Evolutionary conservation across 2,888 invertebrate species (phyloP), one percentile per base, ranked within the genome.

Genomic region (Drosophila lutescens): DNA sequence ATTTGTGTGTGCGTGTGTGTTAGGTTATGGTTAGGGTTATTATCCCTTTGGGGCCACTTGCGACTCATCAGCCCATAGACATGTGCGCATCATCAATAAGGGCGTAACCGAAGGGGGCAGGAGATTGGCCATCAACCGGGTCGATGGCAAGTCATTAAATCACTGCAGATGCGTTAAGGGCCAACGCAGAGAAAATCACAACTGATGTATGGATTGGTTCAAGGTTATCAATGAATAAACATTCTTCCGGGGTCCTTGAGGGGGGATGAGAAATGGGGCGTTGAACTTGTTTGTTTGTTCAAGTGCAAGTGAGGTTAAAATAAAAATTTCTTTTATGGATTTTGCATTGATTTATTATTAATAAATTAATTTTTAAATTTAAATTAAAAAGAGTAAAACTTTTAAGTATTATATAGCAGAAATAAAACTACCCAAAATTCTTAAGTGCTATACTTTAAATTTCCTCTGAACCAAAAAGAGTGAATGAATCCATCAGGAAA

Each of bases 11-110:
- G 46, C 47, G 73, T 41, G 53, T 60, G 58, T 8, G 36, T 61
- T 63, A 60, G 38, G 58, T 61, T 83, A 26, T 69, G 53, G 47
- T 66, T 68, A 55, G 57, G 56, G 53, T 78, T 81, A 88, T 86
- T 88, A 78, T 77, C 72, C 86, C 82, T 67, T 68, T 79, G 86
- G 82, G 84, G 63, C 70, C 88, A 81, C 76, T 86, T 86, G 78
- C 50, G 51, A 72, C 77, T 79, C 87, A 86, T 74, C 78, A 76
- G 60, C 58, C 72, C 51, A 67, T 71, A 76, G 79, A 75, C 75
- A 71, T 43, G 51, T 50, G 60, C 59, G 63, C 36, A 53, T 59
- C 74, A 76, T 86, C 76, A 69, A 86, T 74, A 84, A 69, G 60
- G 84, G 81, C 69, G 74, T 60, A 73, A 47, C 59, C 57, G 41